Percentiles rank a stretch among this genome's conserved stretches.
These are phyloP conservation scores for Brenthis daphne DNA, from an alignment of 2,888 invertebrate species.

Conservation along the genomic window DNA sequence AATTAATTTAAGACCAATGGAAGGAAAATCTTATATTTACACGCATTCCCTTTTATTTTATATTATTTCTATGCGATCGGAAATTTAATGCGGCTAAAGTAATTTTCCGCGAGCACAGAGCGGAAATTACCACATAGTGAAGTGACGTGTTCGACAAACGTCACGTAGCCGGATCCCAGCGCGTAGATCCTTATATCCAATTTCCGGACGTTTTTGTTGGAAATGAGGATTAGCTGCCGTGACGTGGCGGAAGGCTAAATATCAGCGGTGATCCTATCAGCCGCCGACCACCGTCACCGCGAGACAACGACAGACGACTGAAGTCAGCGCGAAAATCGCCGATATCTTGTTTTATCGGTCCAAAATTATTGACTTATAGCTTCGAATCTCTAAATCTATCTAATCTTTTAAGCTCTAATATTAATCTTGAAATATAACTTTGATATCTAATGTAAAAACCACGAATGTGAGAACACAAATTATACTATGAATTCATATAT, in stretches of 20 bases:
- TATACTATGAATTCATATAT: not conserved
- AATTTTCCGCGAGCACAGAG: conserved; percentile 78
- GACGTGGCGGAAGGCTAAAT: conserved; percentile 75
- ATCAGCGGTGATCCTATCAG: conserved; percentile 52
- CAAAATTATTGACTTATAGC: not conserved
- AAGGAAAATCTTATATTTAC: conserved; percentile 11
- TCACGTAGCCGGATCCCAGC: conserved; percentile 79
- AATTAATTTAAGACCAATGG: conserved; percentile 2
- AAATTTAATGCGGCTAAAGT: conserved; percentile 81
- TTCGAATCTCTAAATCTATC: no score
- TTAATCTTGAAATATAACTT: no score
- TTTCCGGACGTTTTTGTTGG: conserved; percentile 81
- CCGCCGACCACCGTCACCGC: conserved; percentile 37
- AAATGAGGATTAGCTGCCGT: conserved; percentile 80
- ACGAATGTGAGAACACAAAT: not conserved
- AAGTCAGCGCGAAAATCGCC: not conserved
- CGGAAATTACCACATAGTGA: conserved; percentile 82
- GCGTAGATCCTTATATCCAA: conserved; percentile 82
- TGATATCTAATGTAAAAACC: not conserved
- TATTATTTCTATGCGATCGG: conserved; percentile 73
- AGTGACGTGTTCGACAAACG: conserved; percentile 82
- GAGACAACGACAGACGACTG: conserved; percentile 6
- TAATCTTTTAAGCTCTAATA: no score
- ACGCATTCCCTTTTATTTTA: conserved; percentile 41
- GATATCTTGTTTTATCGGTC: not conserved